A percentile compares a stretch with the other conserved stretches of the same genome.
These are phyloP conservation scores for Mus spretus DNA, from an alignment of 2,797 vertebrate species.

Conservation along the genomic window DNA sequence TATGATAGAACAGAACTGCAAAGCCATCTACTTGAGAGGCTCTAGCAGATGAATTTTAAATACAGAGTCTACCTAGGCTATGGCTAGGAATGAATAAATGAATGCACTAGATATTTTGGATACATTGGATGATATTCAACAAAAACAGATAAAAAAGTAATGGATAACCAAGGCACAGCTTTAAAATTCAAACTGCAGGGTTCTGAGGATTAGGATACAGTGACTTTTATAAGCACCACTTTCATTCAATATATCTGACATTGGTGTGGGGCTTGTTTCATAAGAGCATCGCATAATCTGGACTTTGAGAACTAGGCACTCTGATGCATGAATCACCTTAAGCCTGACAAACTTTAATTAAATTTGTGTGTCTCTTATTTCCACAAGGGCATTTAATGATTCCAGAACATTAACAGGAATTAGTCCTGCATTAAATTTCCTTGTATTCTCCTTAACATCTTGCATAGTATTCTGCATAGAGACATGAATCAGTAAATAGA, in stretches of 20 bases:
- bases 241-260: background rate
- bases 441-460: conserved; percentile 48
- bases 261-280: conserved; percentile 50
- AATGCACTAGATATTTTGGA: background rate
- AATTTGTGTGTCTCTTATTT: conserved; percentile 71
- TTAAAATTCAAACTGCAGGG: conserved; percentile 69
- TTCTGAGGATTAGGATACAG: background rate
- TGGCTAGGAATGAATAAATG: background rate
- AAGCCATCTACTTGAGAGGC: background rate
- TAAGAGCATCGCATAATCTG: conserved; percentile 70
- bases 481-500: conserved; percentile 61
- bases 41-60: background rate
- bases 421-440: conserved; percentile 68
- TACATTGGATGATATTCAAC: background rate
- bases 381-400: conserved; percentile 59
- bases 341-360: conserved; percentile 76
- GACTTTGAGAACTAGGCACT: conserved; percentile 64
- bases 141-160: conserved; percentile 78
- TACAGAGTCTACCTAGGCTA: background rate
- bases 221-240: conserved; percentile 74
- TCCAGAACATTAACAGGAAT: conserved; percentile 65
- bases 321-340: conserved; percentile 72
- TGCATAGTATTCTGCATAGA: conserved; percentile 10
- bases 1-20: background rate
- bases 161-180: conserved; percentile 40